These are phyloP conservation scores for Scaptomyza pallida DNA, from an alignment of 1,140 invertebrate species.

Conservation along the genomic window DNA sequence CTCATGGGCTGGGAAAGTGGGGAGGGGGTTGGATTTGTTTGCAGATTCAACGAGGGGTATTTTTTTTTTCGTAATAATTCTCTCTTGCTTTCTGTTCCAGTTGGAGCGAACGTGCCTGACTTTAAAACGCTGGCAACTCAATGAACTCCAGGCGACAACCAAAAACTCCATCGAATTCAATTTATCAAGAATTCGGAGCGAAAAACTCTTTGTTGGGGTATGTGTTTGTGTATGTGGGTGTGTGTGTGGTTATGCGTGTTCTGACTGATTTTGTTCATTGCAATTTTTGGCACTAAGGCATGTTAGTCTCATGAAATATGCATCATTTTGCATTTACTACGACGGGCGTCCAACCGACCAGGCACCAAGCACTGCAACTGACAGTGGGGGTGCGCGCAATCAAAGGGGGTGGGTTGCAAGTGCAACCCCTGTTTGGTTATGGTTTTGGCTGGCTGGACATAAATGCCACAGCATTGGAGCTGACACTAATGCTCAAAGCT, in stretches of 20 bases:
- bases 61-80: constrained; percentile 14
- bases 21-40: constrained; percentile 1
- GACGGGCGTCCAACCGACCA: no score
- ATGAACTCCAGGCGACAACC: constrained; percentile 4
- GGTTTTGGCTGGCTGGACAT: constrained; percentile 42
- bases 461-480: constrained; percentile 65
- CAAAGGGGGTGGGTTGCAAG: not conserved
- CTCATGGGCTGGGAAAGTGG: not conserved
- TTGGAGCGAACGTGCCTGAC: constrained; percentile 28
- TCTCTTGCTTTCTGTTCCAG: constrained; percentile 14
- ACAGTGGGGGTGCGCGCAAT: constrained; percentile 35
- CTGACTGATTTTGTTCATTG: constrained; percentile 50
- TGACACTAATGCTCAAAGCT: constrained; percentile 76
- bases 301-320: constrained; percentile 66
- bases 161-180: constrained; percentile 48
- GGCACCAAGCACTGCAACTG: constrained; percentile 46
- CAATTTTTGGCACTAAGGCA: constrained; percentile 44
- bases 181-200: constrained; percentile 29
- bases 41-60: not conserved
- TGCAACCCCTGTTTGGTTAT: constrained; percentile 26
- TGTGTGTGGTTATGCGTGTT: constrained; percentile 8
- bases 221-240: constrained; percentile 2
- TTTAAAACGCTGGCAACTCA: constrained; percentile 26
- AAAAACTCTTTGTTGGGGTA: not conserved
- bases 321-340: constrained; percentile 65